Evolutionary conservation across 2,888 invertebrate genomes (phyloP), one percentile per base, ranked within the genome.

Genomic region (Augochlorella aurata): DNA sequence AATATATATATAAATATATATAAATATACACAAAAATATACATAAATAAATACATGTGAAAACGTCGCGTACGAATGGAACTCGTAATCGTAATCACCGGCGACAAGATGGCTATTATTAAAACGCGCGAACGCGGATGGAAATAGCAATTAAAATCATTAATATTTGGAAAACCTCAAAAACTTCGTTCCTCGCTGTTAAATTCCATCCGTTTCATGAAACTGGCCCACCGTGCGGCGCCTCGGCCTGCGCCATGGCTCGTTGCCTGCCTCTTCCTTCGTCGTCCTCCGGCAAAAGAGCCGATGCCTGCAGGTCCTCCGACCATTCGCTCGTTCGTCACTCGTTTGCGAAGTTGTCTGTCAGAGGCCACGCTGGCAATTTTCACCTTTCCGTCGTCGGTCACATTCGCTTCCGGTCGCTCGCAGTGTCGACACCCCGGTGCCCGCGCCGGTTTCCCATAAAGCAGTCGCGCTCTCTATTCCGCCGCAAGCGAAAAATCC

Each of bases 281-380:
- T 87, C 86, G 83, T 88, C 84, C 83, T 85, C 83, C 68, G 73
- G 87, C 83, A 81, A 85, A 82, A 84, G 80, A 83, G 82, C 75
- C 83, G 83, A 76, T 79, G 81, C 78, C 85, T 76, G 54, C 74
- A 21, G 83, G 78, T 82, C 82, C 85, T 87, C 83, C 85, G 87
- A 85, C 86, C 88, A 86, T 90, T 91, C 92, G 89, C 90, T 90
- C 89, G 89, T 88, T 89, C 91, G 89, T 90, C 90, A 89, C 88
- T 88, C 88, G 90, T 89, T 89, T 86, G 85, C 78, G 89, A 89
- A 89, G 89, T 89, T 83, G 89, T 88, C 86, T 84, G 76, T 80
- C 77, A 80, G 78, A 76, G 80, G 77, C 80, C 67, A 80, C 71
- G 29, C 77, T 80, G 79, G 38, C 75, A 50, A 73, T 74, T 66